phyloP scores from a whole-genome alignment of 2,888 invertebrate genomes.

The Drosophila melanocephala region DNA sequence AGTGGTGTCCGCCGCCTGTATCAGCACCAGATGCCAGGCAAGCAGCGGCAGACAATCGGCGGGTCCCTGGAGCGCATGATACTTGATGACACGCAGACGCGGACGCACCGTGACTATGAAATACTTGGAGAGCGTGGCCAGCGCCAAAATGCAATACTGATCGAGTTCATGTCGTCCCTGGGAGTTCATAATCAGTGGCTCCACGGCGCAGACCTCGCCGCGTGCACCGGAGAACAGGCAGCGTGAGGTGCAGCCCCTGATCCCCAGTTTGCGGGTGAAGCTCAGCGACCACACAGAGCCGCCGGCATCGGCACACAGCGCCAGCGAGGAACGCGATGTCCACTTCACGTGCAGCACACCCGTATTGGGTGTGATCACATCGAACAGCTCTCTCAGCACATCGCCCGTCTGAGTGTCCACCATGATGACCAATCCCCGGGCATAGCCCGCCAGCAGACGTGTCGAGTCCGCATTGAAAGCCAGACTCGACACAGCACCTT shows the following conservation, averaged over 20 bases:
- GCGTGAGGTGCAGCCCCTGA: constrained; percentile 94
- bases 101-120: constrained; percentile 93
- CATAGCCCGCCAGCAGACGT: constrained; percentile 91
- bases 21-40: constrained; percentile 96
- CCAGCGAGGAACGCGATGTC: constrained; percentile 91
- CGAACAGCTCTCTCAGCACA: constrained; percentile 90
- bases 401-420: constrained; percentile 94
- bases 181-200: constrained; percentile 87
- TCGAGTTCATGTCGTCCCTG: constrained; percentile 89
- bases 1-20: constrained; percentile 89
- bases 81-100: constrained; percentile 91
- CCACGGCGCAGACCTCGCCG: constrained; percentile 95
- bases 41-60: constrained; percentile 94
- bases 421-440: constrained; percentile 95
- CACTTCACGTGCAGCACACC: constrained; percentile 90
- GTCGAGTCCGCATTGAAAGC: constrained; percentile 95
- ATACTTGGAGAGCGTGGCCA: constrained; percentile 95
- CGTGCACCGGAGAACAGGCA: constrained; percentile 98
- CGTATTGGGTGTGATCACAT: constrained; percentile 93
- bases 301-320: constrained; percentile 95
- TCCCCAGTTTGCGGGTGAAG: constrained; percentile 94
- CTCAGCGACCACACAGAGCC: constrained; percentile 98
- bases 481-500: constrained; percentile 93
- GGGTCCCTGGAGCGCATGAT: constrained; percentile 90
- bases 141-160: constrained; percentile 92